phyloP scores from a whole-genome alignment of 2,888 invertebrate species.

The Eudasyphora cyanicolor region DNA sequence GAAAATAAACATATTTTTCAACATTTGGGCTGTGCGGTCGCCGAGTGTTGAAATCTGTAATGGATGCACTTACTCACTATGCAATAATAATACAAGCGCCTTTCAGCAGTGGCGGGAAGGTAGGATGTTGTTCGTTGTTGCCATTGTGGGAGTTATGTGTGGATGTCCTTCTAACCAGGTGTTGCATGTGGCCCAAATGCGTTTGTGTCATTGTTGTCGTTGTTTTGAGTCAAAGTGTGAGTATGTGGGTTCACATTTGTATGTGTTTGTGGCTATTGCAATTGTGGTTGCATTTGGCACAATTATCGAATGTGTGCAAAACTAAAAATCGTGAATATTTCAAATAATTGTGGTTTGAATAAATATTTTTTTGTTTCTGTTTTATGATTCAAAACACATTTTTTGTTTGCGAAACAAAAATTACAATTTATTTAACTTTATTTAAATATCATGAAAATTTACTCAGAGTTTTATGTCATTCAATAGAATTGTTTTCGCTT shows the following conservation, averaged over 20 bases:
- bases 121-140: not conserved
- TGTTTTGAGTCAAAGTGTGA: conserved; percentile 19
- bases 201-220: not conserved
- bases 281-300: conserved; percentile 52
- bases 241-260: conserved; percentile 7
- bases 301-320: conserved; percentile 41
- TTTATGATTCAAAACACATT: conserved; percentile 5
- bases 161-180: not conserved
- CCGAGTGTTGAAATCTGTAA: conserved; percentile 60
- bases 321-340: conserved; percentile 31
- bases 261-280: conserved; percentile 14
- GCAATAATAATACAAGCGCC: not conserved
- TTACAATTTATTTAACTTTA: not conserved
- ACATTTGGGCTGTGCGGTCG: conserved; percentile 55
- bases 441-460: not conserved
- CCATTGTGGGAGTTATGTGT: not conserved
- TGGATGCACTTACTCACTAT: conserved; percentile 28
- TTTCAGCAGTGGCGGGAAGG: not conserved
- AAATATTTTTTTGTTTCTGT: conserved; percentile 34
- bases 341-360: conserved; percentile 48
- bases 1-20: conserved; percentile 36
- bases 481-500: not conserved
- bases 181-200: conserved; percentile 38
- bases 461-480: not conserved
- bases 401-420: conserved; percentile 14